A percentile compares a stretch with the other conserved stretches of the same genome.
Conservation (phyloP, 2,113 vertebrate species). For the Elephantulus edwardii region DNA sequence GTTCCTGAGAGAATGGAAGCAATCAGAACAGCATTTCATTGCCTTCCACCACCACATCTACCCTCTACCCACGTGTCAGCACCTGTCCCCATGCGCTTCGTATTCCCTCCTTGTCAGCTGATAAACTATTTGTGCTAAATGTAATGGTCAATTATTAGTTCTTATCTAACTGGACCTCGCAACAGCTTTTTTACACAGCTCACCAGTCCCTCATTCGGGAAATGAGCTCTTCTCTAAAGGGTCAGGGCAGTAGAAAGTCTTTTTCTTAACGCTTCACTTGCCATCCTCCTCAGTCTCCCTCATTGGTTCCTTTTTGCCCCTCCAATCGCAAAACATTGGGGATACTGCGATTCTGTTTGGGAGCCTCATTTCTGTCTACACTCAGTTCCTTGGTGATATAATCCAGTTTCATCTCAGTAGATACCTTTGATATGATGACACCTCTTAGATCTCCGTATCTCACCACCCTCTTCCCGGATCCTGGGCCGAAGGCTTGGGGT, state of each 20-base stretch:
- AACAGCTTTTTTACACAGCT: neutral
- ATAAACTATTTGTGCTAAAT: neutral
- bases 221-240: neutral
- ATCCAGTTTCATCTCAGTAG: neutral
- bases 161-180: neutral
- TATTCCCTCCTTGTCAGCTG: neutral
- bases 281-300: neutral
- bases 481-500: neutral
- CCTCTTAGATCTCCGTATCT: no score
- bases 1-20: constrained; percentile 26
- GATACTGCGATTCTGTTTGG: neutral
- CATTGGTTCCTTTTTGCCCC: neutral
- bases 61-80: neutral
- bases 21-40: neutral
- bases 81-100: neutral
- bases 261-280: neutral
- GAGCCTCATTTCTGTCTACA: neutral
- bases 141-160: neutral
- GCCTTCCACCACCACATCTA: neutral
- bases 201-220: neutral
- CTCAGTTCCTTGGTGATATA: neutral
- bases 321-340: neutral
- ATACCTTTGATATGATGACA: neutral
- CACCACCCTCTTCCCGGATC: neutral
- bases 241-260: neutral